phyloP scores from a whole-genome alignment of 2,113 vertebrate genomes.

The Prunella fulvescens region DNA sequence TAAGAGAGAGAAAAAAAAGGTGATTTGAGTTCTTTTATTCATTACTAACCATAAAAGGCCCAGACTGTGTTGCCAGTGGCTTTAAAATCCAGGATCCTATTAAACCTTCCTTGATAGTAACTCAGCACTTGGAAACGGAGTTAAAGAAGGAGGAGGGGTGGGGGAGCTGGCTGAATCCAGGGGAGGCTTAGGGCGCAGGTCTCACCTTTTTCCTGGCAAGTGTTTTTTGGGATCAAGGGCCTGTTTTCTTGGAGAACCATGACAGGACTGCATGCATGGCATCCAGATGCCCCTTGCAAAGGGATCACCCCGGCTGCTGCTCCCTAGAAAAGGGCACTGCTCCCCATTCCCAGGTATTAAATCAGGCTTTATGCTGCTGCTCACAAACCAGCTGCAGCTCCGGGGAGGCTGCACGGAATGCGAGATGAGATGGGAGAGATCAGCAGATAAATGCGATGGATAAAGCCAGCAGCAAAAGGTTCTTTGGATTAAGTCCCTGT shows the following conservation, averaged over 20 bases:
- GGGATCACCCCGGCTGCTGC: background rate
- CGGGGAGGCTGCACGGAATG: slow-evolving; percentile 11
- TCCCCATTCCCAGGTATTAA: slow-evolving; percentile 28
- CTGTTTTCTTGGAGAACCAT: slow-evolving; percentile 22
- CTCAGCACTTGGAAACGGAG: slow-evolving; percentile 53
- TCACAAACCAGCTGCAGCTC: slow-evolving; percentile 29
- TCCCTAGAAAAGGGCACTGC: background rate
- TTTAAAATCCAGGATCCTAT: slow-evolving; percentile 73
- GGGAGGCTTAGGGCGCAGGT: background rate
- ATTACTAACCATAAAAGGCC: slow-evolving; percentile 66
- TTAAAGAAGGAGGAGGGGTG: slow-evolving; percentile 1
- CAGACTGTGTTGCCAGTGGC: slow-evolving; percentile 58
- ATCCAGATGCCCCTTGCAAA: background rate
- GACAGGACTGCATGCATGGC: background rate
- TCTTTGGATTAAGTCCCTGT: slow-evolving; percentile 36
- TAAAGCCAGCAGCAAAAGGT: slow-evolving; percentile 46
- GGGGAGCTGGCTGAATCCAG: slow-evolving; percentile 24
- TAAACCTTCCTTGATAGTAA: slow-evolving; percentile 72
- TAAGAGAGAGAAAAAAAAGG: background rate
- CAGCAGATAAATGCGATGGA: slow-evolving; percentile 52
- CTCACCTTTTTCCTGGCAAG: slow-evolving; percentile 25
- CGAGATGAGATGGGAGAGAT: slow-evolving; percentile 60
- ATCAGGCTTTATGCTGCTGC: slow-evolving; percentile 30
- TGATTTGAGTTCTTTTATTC: slow-evolving; percentile 72
- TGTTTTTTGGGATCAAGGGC: slow-evolving; percentile 41